Base-by-base conservation (phyloP, 2,113 vertebrate species). In the Origma solitaria region DNA sequence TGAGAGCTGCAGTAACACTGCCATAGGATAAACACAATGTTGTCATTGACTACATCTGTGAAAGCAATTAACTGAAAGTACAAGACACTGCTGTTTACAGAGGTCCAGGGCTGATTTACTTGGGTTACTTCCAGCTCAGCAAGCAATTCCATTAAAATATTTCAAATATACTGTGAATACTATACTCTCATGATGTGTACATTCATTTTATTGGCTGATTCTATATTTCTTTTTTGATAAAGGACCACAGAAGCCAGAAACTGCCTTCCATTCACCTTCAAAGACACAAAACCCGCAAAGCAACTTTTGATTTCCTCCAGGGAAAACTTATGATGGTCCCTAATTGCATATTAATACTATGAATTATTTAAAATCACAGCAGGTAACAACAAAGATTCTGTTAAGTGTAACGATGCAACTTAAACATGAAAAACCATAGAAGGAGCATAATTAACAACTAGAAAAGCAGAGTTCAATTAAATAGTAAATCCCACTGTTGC, bases 301-400 rank as follows among this genome's bases (percentile, higher is more conserved):
- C 27, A 80, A 77, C 35, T 23, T 70, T 58, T 6, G 7, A 6
- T 75, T 83, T 92, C 44, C 75, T 88, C 78, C 22, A 47, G 40
- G 28, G 45, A 64, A 31, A 82, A 60, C 7, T 35, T 20, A 47
- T 11, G 54, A 82, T 38, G 17, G 42, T 58, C 20, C 25, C 50
- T 75, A 71, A 40, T 25, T 15, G 31, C 50, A 61, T 25, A 18
- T 15, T 42, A 35, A 45, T 22, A 7, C 8, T 14, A 54, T 47
- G 24, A 79, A 72, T 79, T 79, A 91, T 85, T 85, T 15, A 96
- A 86, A 86, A 88, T 60, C 78, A 57, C 75, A 95, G 78, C 73
- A 92, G 66, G 86, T 89, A 95, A 65, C 37, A 91, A 40, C 61
- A 85, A 94, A 85, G 66, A 92, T 87, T 91, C 80, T 75, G 49